Percentiles rank a stretch among this genome's conserved stretches.
Conservation (phyloP, 2,888 invertebrate genomes). For the Thera britannica region DNA sequence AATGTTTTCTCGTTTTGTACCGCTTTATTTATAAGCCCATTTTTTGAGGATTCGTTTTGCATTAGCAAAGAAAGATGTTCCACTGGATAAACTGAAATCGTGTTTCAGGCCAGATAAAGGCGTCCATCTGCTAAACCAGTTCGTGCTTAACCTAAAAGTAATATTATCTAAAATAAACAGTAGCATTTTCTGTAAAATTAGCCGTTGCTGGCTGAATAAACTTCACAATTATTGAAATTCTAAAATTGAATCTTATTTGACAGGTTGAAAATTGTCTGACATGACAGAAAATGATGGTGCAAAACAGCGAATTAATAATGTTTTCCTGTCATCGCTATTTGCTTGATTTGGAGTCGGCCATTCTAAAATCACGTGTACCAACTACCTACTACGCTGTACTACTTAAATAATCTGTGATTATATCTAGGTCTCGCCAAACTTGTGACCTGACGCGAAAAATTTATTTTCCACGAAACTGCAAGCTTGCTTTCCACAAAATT, state of each 20-base stretch:
- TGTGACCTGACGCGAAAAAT: conserved; percentile 13
- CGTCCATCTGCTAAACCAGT: background rate
- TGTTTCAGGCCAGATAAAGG: conserved; percentile 15
- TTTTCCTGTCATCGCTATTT: too few species aligned
- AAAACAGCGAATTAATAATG: too few species aligned
- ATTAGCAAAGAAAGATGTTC: conserved; percentile 33
- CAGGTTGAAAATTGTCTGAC: too few species aligned
- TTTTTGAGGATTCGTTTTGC: conserved; percentile 36
- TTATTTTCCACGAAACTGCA: conserved; percentile 24
- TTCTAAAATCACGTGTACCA: too few species aligned
- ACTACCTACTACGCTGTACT: background rate
- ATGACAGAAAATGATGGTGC: too few species aligned
- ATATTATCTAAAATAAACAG: too few species aligned
- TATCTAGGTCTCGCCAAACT: background rate
- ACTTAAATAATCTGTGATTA: background rate
- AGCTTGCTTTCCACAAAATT: conserved; percentile 24
- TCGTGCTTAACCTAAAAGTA: background rate
- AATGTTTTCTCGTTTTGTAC: conserved; percentile 25
- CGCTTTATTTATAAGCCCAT: conserved; percentile 33
- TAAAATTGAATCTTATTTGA: too few species aligned
- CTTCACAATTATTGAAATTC: too few species aligned
- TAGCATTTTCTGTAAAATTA: too few species aligned
- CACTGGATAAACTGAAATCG: conserved; percentile 21
- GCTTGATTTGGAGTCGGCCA: too few species aligned
- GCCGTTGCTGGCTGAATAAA: too few species aligned